phyloP scores from a whole-genome alignment of 2,113 vertebrate species.

The Sterna hirundo region DNA sequence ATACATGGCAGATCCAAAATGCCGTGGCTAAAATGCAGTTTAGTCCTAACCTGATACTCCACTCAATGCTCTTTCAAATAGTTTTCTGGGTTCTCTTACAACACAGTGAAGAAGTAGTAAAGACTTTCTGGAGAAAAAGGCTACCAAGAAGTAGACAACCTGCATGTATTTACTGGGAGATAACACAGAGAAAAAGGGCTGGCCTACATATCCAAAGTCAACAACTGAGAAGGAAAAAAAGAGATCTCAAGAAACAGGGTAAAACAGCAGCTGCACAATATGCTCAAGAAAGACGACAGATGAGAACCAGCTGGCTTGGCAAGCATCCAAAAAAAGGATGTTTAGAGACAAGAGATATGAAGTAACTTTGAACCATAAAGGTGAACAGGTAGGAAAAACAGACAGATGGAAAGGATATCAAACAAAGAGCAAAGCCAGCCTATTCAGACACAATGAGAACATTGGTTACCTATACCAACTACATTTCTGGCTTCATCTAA shows the following conservation, averaged over 20 bases:
- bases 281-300: not conserved
- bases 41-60: not conserved
- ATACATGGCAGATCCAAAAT: not conserved
- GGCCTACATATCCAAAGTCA: not conserved
- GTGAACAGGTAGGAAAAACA: not conserved
- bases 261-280: not conserved
- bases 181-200: not conserved
- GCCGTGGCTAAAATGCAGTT: not conserved
- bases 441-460: not conserved
- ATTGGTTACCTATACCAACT: not conserved
- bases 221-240: not conserved
- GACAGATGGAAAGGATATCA: not conserved
- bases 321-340: not conserved
- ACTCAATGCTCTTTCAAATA: not conserved
- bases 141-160: not conserved
- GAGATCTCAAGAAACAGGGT: not conserved
- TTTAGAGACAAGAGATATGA: not conserved
- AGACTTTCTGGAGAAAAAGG: not conserved
- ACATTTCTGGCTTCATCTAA: not conserved
- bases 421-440: not conserved
- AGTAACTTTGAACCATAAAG: conserved; percentile 26
- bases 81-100: not conserved
- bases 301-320: conserved; percentile 24
- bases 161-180: not conserved
- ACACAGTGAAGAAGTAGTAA: not conserved